Percentiles rank a stretch among this genome's conserved stretches.
phyloP scores from a whole-genome alignment of 2,113 vertebrate genomes.

The Toxotes chatareus region DNA sequence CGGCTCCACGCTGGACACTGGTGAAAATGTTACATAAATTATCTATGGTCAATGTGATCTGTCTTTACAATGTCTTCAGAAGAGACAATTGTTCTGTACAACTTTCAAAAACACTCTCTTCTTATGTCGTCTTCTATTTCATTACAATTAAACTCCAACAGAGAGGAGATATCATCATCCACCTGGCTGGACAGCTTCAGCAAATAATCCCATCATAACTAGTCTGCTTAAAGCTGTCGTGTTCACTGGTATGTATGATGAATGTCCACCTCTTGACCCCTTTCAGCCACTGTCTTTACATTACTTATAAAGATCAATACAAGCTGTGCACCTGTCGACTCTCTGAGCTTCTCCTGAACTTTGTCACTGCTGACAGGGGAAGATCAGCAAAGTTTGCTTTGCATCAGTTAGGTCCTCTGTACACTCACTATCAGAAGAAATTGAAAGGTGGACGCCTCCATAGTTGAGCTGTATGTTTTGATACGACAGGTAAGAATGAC shows the following conservation, averaged over 20 bases:
- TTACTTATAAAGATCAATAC: background rate
- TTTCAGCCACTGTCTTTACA: background rate
- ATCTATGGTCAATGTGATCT: background rate
- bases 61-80: background rate
- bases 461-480: background rate
- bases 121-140: background rate
- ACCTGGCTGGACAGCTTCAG: background rate
- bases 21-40: background rate
- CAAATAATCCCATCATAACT: background rate
- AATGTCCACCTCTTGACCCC: background rate
- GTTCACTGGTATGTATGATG: background rate
- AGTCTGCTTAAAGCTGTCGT: background rate
- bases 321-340: background rate
- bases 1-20: background rate
- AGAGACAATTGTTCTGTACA: background rate
- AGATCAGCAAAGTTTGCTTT: background rate
- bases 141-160: background rate
- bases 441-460: background rate
- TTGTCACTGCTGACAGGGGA: background rate
- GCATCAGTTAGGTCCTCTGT: background rate
- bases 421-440: no score
- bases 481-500: slow-evolving; percentile 1
- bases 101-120: background rate
- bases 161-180: background rate
- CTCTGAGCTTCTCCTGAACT: background rate